Base-by-base conservation (phyloP, 2,113 vertebrate genomes). In the Pituophis catenifer region DNA sequence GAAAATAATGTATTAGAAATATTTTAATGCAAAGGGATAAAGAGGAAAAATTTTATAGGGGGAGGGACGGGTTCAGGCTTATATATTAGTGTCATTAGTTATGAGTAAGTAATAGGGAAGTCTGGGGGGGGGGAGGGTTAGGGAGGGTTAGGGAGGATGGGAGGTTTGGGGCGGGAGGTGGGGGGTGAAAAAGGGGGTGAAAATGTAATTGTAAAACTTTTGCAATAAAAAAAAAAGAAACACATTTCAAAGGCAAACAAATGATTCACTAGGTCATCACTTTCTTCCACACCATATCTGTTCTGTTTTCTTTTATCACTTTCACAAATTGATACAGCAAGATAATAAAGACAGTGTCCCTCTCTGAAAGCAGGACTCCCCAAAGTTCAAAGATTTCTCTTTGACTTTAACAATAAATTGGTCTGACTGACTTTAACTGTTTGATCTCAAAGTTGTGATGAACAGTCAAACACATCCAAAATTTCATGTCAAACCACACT, bases 291-390 rank as follows among this genome's bases (percentile, higher is more conserved):
- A 2, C 3, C 8, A 29, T 86, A 17, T 8, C 57, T 5, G 15
- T 8, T 86, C 33, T n/a, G 33, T 24, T 59, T 54, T 86, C 33
- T 88, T 53, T 58, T 3, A 0, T 4, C 50, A 3, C 2, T 29
- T 89, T 17, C 52, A 59, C 53, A 59, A 7, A n/a, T 52, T 0
- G 11, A 11, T 9, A 59, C 54, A 24, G 59, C 21, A 2, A 19
- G 70, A 26, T 15, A 86, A 33, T 3, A 48, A 19, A 17, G 1
- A n/a, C 0, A 0, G 89, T 44, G 24, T n/a, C 19, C 33, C 50
- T 13, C 0, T 86, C 8, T 70, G 23, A 33, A 3, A 89, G 59
- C 65, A 86, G 75, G 55, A 89, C 0, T 7, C 75, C 19, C 17
- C 15, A 81, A 44, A 7, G 65, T 86, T 58, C 29, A 57, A 90